Evolutionary conservation across 2,113 vertebrate genomes (phyloP).

Genomic region (Ochotona princeps): DNA sequence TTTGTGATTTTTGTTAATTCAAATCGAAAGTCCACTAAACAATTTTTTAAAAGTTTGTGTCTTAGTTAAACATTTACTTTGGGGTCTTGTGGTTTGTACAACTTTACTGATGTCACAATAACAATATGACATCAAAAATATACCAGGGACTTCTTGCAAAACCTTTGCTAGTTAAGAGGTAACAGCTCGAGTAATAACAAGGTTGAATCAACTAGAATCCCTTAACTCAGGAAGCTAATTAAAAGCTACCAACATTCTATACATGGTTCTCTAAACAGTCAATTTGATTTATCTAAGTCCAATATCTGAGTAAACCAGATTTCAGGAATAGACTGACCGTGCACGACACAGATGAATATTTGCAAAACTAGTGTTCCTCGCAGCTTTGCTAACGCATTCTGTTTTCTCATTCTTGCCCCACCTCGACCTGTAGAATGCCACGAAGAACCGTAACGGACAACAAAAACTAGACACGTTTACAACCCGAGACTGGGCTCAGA

Average conservation of each 20-base stretch:
- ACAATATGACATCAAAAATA: slow-evolving; percentile 65
- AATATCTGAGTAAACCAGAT: not conserved
- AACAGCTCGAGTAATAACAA: slow-evolving; percentile 44
- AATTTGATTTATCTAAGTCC: not conserved
- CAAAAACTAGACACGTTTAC: slow-evolving; percentile 13
- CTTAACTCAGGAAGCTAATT: slow-evolving; percentile 41
- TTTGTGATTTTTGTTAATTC: slow-evolving; percentile 3
- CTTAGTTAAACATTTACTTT: slow-evolving; percentile 59
- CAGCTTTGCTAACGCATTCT: not conserved
- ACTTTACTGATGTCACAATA: slow-evolving; percentile 74
- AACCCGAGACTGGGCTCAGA: not conserved
- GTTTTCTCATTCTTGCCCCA: not conserved
- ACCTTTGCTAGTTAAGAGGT: slow-evolving; percentile 27
- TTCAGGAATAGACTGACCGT: slow-evolving; percentile 40
- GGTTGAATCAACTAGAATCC: slow-evolving; percentile 9
- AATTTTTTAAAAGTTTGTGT: slow-evolving; percentile 22
- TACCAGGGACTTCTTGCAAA: slow-evolving; percentile 48
- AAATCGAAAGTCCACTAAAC: slow-evolving; percentile 43
- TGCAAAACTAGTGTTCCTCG: slow-evolving; percentile 1
- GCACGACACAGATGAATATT: not conserved
- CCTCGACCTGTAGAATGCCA: not conserved
- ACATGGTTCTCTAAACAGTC: slow-evolving; percentile 38
- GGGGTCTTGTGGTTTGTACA: slow-evolving; percentile 12
- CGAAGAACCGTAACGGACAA: not conserved
- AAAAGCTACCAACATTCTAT: slow-evolving; percentile 56